phyloP scores from a whole-genome alignment of 2,113 vertebrate species.

The Antechinus stuartii region DNA sequence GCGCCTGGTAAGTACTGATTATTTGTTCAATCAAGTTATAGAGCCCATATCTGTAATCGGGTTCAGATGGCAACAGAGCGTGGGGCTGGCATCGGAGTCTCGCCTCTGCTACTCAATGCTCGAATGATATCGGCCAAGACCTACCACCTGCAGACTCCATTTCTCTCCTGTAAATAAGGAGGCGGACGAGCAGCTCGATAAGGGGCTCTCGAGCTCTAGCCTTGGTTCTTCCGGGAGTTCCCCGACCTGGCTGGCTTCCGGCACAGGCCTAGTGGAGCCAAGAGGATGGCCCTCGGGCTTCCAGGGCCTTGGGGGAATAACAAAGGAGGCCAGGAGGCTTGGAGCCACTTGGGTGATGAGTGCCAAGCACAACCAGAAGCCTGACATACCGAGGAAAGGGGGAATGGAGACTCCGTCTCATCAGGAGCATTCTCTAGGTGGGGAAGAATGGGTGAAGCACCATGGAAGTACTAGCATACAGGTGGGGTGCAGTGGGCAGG shows the following conservation, averaged over 20 bases:
- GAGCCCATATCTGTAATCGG: neutral
- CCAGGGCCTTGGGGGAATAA: neutral
- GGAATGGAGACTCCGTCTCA: neutral
- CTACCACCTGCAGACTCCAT: too few relatives aligned
- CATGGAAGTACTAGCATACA: neutral
- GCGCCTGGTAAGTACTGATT: neutral
- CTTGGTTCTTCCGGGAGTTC: neutral
- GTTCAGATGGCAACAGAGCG: neutral
- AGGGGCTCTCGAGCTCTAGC: neutral
- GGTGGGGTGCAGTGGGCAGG: neutral
- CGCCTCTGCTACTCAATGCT: neutral
- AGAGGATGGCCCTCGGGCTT: neutral
- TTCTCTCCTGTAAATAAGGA: neutral
- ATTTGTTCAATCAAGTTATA: neutral
- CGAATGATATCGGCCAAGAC: neutral
- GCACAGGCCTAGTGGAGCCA: neutral
- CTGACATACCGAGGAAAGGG: neutral
- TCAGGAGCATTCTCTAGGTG: neutral
- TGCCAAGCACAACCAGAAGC: neutral
- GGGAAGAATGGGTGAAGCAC: neutral
- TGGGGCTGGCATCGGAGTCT: neutral
- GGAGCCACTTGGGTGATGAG: neutral
- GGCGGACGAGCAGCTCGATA: neutral
- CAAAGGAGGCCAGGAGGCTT: neutral
- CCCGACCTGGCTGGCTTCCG: too few relatives aligned